A percentile compares a stretch with the other conserved stretches of the same genome.
These are phyloP conservation scores for Thymelicus sylvestris DNA, from an alignment of 2,888 invertebrate genomes.

Conservation along the genomic window DNA sequence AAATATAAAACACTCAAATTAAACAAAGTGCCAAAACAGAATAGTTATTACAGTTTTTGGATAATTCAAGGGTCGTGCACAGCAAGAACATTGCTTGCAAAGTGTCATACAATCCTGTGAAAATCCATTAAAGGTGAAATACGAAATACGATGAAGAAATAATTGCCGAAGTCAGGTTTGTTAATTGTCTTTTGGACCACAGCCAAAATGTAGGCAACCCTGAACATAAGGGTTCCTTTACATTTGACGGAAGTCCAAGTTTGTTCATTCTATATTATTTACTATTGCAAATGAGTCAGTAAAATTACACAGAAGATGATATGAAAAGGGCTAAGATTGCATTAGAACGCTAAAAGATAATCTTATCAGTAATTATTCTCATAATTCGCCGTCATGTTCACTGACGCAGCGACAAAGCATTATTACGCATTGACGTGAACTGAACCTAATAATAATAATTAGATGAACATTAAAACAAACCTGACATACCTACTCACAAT, in stretches of 20 bases:
- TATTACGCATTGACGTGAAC: too few relatives aligned
- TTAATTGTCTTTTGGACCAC: slow-evolving; percentile 78
- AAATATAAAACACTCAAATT: not conserved
- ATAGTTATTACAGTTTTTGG: not conserved
- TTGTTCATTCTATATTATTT: not conserved
- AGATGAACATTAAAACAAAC: too few relatives aligned
- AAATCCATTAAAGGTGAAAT: slow-evolving; percentile 66
- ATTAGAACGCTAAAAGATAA: too few relatives aligned
- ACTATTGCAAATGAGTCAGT: too few relatives aligned
- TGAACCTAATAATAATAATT: too few relatives aligned
- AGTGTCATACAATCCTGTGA: slow-evolving; percentile 68
- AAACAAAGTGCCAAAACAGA: not conserved
- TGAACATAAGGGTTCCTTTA: not conserved
- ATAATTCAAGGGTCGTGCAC: slow-evolving; percentile 13
- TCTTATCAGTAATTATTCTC: too few relatives aligned
- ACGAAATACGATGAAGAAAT: slow-evolving; percentile 72
- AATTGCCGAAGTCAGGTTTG: slow-evolving; percentile 66
- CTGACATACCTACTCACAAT: too few relatives aligned
- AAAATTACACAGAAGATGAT: too few relatives aligned
- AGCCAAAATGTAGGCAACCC: slow-evolving; percentile 56
- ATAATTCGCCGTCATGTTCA: too few relatives aligned
- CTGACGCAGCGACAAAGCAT: too few relatives aligned
- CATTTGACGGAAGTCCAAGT: not conserved
- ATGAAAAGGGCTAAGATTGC: too few relatives aligned
- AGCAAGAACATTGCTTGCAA: slow-evolving; percentile 70